phyloP scores from a whole-genome alignment of 2,113 vertebrate genomes.

The Fregata magnificens region DNA sequence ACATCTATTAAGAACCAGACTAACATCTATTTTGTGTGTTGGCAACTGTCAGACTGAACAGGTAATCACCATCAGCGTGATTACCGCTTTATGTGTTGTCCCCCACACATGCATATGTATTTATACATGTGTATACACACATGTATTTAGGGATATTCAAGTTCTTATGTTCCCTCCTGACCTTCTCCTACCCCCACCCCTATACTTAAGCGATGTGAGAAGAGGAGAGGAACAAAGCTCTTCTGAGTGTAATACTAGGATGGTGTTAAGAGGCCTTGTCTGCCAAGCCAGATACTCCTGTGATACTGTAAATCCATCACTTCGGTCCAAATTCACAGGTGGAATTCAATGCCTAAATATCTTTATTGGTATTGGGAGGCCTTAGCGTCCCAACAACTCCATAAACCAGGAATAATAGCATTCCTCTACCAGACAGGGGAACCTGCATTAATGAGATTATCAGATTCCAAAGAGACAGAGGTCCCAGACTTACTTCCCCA shows the following conservation, averaged over 20 bases:
- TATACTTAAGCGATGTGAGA: neutral
- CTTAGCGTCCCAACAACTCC: neutral
- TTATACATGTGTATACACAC: neutral
- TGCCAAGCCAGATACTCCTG: neutral
- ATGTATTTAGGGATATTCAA: neutral
- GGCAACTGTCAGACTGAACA: neutral
- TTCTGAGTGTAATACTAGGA: neutral
- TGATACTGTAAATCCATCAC: neutral
- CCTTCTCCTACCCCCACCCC: neutral
- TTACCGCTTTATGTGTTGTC: neutral
- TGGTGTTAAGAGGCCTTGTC: neutral
- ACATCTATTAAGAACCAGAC: neutral
- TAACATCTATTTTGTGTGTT: neutral
- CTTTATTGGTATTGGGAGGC: neutral
- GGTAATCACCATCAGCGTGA: neutral
- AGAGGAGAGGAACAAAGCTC: neutral
- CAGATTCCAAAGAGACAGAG: neutral
- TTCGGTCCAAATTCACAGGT: neutral
- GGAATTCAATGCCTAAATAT: neutral
- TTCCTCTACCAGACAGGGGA: neutral
- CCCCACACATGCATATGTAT: accelerated
- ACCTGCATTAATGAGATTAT: neutral
- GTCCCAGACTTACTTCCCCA: neutral
- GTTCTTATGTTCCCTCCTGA: neutral
- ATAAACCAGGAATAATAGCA: neutral